Evolutionary conservation across 2,888 invertebrate species (phyloP).

Genomic region (Artemia sinica): DNA sequence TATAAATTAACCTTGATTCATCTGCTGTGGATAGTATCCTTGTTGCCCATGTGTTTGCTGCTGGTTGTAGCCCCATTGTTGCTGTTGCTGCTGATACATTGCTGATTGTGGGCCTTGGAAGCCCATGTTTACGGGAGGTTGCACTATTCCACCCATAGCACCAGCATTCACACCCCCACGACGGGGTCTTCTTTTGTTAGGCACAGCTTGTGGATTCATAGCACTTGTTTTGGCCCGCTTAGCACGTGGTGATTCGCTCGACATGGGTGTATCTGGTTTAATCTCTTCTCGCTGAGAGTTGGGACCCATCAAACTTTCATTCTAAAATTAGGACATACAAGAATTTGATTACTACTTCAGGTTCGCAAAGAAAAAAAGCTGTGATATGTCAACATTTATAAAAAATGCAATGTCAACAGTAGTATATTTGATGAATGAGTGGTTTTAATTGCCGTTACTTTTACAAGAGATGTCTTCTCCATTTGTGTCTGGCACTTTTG

Average conservation of each 20-base stretch:
- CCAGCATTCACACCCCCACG: conserved; percentile 29
- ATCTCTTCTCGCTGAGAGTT: conserved; percentile 35
- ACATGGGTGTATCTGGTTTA: conserved; percentile 44
- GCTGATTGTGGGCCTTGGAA: conserved; percentile 27
- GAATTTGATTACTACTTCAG: conserved; percentile 26
- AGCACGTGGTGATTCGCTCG: conserved; percentile 45
- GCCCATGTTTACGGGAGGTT: conserved; percentile 18
- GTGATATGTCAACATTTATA: no score
- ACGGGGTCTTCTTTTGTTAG: conserved; percentile 35
- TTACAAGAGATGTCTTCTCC: no score
- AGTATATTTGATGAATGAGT: no score
- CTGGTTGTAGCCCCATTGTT: conserved; percentile 31
- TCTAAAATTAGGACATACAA: conserved; percentile 31
- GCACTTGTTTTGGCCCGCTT: conserved; percentile 37
- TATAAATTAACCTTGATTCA: conserved; percentile 27
- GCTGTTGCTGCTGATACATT: conserved; percentile 27
- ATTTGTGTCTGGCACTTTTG: no score
- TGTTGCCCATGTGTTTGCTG: conserved; percentile 32
- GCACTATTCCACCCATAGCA: neutral
- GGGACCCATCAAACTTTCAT: conserved; percentile 26
- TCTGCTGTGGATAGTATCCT: conserved; percentile 30
- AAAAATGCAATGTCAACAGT: no score
- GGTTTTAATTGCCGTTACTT: no score
- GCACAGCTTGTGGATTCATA: neutral
- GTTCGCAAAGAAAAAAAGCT: no score